Evolutionary conservation across 2,797 vertebrate genomes (phyloP), one percentile per base, ranked within the genome.

Genomic region (Cottoperca gobio): DNA sequence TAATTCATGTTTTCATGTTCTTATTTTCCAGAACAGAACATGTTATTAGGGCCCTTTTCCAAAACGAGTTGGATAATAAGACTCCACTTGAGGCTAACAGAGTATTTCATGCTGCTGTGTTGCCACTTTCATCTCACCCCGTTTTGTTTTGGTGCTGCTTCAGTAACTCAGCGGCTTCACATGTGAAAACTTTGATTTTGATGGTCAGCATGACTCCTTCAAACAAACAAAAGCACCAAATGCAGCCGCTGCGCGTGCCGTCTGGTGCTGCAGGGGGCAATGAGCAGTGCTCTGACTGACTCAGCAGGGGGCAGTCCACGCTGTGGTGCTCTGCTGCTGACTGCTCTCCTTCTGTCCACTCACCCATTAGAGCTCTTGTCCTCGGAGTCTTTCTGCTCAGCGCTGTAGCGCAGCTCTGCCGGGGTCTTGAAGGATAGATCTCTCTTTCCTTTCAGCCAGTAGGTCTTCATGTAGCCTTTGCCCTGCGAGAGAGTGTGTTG

Each of bases 381-480:
- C 45, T 94, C 92, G 0, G 88, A 93, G 70, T 94, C 92, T 42
- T 91, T 92, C 82, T 92, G 93, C 40, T 95, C 93, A 11, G 89
- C 89, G 86, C 89, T 94, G 88, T 94, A 94, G 61, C 91, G 89
- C 33, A 94, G 86, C 86, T 94, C 93, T 3, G 89, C 93, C 21
- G 93, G 92, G 24, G 92, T 91, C 86, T 94, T 94, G 70, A 95
- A 95, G 0, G 92, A 94, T 1, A 95, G 87, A 74, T 95, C 92
- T 55, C 91, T 89, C 86, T 95, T 95, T 37, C 94, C 93, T 74
- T 95, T 95, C 50, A 95, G 88, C 94, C 94, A 95, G 71, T 95
- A 95, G 4, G 93, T 94, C 88, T 94, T 95, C 93, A 95, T 95
- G 85, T 94, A 95, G 69, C 94, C 93, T 89, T 95, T 95, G 7